Evolutionary conservation across 1,140 invertebrate species (phyloP).

Genomic region (Trichonephila clavata): DNA sequence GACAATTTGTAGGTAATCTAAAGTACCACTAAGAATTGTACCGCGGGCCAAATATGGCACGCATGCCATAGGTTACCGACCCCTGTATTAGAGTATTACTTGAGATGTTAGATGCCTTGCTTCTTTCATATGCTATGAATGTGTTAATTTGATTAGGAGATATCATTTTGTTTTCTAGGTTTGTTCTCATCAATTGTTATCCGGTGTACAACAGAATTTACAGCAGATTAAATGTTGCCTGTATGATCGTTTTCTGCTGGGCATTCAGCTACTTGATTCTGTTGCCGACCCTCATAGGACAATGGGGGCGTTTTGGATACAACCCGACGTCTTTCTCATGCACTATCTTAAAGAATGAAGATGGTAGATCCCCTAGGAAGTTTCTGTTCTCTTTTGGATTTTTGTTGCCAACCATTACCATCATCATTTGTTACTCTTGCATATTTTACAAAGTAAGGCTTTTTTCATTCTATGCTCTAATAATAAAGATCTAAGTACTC

Average conservation of each 20-base stretch:
- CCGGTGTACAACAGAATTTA: slow-evolving; percentile 89
- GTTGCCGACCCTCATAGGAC: slow-evolving; percentile 87
- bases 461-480: not conserved
- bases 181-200: slow-evolving; percentile 90
- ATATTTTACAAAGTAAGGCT: slow-evolving; percentile 89
- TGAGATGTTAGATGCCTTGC: no score
- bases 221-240: slow-evolving; percentile 84
- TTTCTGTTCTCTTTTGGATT: slow-evolving; percentile 91
- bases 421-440: slow-evolving; percentile 90
- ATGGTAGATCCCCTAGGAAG: slow-evolving; percentile 89
- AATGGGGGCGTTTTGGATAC: slow-evolving; percentile 91
- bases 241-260: slow-evolving; percentile 90
- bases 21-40: no score
- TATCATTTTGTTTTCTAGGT: slow-evolving; percentile 83
- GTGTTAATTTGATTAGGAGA: no score
- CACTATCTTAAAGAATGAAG: slow-evolving; percentile 88
- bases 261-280: slow-evolving; percentile 85
- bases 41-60: no score
- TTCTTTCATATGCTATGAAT: no score
- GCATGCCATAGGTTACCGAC: no score
- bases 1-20: no score
- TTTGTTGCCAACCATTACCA: slow-evolving; percentile 89
- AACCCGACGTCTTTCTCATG: slow-evolving; percentile 90
- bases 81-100: no score
- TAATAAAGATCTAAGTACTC: no score